Evolutionary conservation across 2,113 vertebrate genomes (phyloP).

Genomic region (Chitala chitala): DNA sequence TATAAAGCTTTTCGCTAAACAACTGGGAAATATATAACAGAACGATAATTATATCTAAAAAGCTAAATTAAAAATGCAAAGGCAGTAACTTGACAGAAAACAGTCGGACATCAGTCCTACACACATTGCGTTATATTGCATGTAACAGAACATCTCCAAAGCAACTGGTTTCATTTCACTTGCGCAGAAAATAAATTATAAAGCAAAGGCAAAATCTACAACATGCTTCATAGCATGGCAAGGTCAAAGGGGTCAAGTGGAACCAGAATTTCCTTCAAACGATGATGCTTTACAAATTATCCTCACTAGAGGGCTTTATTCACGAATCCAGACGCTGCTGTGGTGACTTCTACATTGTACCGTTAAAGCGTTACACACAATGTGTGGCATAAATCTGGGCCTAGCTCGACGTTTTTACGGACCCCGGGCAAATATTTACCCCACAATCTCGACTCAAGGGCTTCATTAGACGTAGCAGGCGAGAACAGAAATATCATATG

Average conservation of each 20-base stretch:
- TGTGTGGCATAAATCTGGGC: not conserved
- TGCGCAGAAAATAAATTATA: no score
- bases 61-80: no score
- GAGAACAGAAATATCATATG: no score
- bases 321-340: not conserved
- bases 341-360: not conserved
- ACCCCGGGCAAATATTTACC: not conserved
- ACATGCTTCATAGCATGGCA: not conserved
- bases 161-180: no score
- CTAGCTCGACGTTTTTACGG: not conserved
- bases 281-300: not conserved
- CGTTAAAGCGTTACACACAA: not conserved
- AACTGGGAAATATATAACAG: no score
- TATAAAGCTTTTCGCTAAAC: no score
- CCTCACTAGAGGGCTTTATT: slow-evolving; percentile 21
- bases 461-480: no score
- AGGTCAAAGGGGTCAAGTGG: not conserved
- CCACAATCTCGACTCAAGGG: not conserved
- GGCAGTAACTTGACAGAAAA: no score
- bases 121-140: no score
- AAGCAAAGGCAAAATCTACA: not conserved
- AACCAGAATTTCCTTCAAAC: not conserved
- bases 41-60: no score
- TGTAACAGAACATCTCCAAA: no score
- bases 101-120: no score